A percentile compares a stretch with the other conserved stretches of the same genome.
Conservation (phyloP, 2,113 vertebrate species). For the Chaetops frenatus region DNA sequence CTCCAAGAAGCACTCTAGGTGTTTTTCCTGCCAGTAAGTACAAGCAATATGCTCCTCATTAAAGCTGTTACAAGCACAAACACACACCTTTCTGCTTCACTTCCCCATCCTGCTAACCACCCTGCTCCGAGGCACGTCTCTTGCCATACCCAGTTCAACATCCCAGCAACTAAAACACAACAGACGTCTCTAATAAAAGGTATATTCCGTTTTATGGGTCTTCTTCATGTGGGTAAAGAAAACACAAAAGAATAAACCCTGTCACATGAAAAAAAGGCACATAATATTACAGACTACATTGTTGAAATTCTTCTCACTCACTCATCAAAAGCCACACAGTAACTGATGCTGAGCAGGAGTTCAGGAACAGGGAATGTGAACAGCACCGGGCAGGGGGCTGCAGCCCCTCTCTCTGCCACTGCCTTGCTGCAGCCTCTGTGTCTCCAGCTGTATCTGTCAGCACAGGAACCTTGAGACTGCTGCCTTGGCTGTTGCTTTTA, state of each 20-base stretch:
- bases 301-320: neutral
- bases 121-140: neutral
- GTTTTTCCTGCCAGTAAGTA: neutral
- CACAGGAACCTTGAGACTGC: neutral
- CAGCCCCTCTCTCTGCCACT: neutral
- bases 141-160: neutral
- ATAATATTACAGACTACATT: neutral
- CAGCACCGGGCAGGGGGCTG: neutral
- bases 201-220: neutral
- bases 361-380: neutral
- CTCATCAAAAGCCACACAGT: neutral
- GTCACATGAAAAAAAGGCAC: neutral
- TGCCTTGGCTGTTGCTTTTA: neutral
- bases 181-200: conserved; percentile 14
- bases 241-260: neutral
- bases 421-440: neutral
- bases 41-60: neutral
- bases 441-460: neutral
- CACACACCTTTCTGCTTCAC: neutral
- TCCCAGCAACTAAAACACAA: neutral
- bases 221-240: neutral
- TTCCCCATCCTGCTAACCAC: neutral
- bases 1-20: neutral
- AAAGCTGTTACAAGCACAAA: neutral
- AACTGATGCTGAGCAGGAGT: neutral